phyloP scores from a whole-genome alignment of 1,140 invertebrate species.

The Bicyclus anynana region DNA sequence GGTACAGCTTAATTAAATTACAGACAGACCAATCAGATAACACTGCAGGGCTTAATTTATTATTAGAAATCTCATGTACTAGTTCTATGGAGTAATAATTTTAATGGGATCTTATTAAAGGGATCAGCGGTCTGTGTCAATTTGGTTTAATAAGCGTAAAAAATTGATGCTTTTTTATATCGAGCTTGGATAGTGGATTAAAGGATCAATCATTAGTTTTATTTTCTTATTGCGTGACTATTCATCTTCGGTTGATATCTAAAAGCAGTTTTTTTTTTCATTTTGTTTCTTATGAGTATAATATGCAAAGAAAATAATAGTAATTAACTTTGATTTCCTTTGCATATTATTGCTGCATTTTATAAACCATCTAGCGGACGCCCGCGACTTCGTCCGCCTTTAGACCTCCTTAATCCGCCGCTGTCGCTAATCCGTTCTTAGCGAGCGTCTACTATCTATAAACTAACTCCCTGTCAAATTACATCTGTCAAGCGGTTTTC shows the following conservation, averaged over 20 bases:
- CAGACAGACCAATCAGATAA: constrained; percentile 30
- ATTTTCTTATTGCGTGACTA: not conserved
- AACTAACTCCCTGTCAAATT: too few species aligned
- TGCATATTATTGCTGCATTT: too few species aligned
- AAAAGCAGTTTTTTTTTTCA: not conserved
- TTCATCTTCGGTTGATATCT: not conserved
- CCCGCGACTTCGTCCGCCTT: too few species aligned
- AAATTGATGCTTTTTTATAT: constrained; percentile 1
- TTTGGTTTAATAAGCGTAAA: constrained; percentile 6
- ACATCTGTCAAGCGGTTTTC: too few species aligned
- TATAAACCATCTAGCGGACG: too few species aligned
- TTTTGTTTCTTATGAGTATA: not conserved
- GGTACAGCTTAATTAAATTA: constrained; percentile 45
- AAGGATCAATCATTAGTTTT: constrained; percentile 8
- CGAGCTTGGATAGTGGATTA: not conserved
- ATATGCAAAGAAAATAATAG: too few species aligned
- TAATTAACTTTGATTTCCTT: too few species aligned
- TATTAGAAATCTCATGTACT: constrained; percentile 21
- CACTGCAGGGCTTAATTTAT: constrained; percentile 20
- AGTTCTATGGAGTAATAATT: constrained; percentile 15
- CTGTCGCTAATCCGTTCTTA: too few species aligned
- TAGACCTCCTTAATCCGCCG: too few species aligned
- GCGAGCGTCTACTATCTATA: too few species aligned
- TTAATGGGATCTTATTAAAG: constrained; percentile 23
- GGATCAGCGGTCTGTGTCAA: constrained; percentile 8